Evolutionary conservation across 2,888 invertebrate genomes (phyloP).

Genomic region (Conistra vaccinii): DNA sequence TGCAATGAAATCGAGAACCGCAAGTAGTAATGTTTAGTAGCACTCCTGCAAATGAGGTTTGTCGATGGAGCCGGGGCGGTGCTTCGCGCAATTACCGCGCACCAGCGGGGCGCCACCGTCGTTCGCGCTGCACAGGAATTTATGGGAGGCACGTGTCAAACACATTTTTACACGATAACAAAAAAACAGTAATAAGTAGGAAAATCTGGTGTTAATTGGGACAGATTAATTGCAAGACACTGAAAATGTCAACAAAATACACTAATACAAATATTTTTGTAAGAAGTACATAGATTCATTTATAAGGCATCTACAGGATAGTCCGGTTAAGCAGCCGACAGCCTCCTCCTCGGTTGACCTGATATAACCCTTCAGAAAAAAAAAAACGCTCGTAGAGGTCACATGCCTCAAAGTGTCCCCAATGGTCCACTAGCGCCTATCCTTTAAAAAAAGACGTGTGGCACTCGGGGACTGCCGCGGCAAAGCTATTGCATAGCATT

Average conservation of each 20-base stretch:
- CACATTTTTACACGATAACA: conserved; percentile 48
- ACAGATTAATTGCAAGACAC: background rate
- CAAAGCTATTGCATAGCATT: too few species aligned
- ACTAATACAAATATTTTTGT: background rate
- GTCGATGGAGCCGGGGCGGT: conserved; percentile 76
- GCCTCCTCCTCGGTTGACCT: background rate
- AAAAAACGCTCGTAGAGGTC: too few species aligned
- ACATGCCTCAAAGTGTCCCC: too few species aligned
- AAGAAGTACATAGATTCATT: background rate
- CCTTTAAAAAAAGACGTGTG: too few species aligned
- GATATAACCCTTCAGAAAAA: background rate
- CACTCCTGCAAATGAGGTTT: conserved; percentile 82
- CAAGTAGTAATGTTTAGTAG: conserved; percentile 69
- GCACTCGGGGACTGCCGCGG: too few species aligned
- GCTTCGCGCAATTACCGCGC: conserved; percentile 78
- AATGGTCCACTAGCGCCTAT: too few species aligned
- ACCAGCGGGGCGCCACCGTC: conserved; percentile 73
- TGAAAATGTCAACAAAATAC: background rate
- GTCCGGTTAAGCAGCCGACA: too few species aligned
- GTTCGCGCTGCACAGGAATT: conserved; percentile 76
- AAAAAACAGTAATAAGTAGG: conserved; percentile 18
- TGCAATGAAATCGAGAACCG: conserved; percentile 63
- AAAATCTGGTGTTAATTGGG: conserved; percentile 22
- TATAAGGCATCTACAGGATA: background rate
- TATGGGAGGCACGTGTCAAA: conserved; percentile 69